These are phyloP conservation scores for Odiellus spinosus DNA, from an alignment of 2,888 invertebrate species.

Conservation along the genomic window DNA sequence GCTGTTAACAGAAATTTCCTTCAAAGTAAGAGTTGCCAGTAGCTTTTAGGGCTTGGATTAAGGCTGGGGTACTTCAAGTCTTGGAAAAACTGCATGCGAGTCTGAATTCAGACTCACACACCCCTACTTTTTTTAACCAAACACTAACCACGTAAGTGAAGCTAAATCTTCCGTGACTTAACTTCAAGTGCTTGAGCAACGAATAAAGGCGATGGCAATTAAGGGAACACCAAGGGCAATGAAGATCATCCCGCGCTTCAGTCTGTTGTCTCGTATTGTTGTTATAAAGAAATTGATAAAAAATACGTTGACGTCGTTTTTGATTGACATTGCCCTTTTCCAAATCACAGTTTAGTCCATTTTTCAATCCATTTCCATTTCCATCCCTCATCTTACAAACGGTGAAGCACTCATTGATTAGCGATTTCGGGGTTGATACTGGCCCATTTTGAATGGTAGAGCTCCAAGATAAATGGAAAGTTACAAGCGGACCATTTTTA, in stretches of 20 bases:
- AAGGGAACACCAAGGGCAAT: conserved; percentile 90
- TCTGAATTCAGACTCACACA: too few relatives aligned
- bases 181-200: conserved; percentile 76
- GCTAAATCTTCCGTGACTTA: conserved; percentile 82
- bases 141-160: conserved; percentile 70
- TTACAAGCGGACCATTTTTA: conserved; percentile 61
- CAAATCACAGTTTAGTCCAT: too few relatives aligned
- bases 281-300: conserved; percentile 90
- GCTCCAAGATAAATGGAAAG: conserved; percentile 63
- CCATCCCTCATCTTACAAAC: too few relatives aligned
- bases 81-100: too few relatives aligned
- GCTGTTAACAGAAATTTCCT: too few relatives aligned
- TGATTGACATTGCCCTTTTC: too few relatives aligned
- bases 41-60: too few relatives aligned
- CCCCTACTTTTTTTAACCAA: conserved; percentile 8
- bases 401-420: not conserved
- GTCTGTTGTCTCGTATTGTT: conserved; percentile 89
- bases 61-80: too few relatives aligned
- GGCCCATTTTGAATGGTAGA: conserved; percentile 11
- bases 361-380: too few relatives aligned
- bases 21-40: too few relatives aligned
- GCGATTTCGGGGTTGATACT: conserved; percentile 9
- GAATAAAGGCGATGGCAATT: conserved; percentile 76
- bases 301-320: conserved; percentile 45
- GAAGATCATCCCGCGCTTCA: conserved; percentile 78